Percentiles rank a stretch among this genome's conserved stretches.
Evolutionary conservation across 2,888 invertebrate genomes (phyloP).

Genomic region (Noctua janthina): DNA sequence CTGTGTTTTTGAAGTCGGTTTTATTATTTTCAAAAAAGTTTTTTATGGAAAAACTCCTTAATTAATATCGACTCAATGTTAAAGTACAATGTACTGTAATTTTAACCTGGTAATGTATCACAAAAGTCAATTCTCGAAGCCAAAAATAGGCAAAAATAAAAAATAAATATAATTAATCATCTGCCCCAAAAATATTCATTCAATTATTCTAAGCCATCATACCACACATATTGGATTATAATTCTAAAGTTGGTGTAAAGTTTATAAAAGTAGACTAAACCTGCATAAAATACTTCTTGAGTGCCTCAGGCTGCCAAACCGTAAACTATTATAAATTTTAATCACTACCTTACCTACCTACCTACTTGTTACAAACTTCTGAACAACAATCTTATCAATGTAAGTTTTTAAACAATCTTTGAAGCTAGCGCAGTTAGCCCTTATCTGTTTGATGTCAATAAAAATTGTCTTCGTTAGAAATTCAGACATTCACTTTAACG

Average conservation of each 20-base stretch:
- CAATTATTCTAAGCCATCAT: background rate
- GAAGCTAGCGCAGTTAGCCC: constrained; percentile 29
- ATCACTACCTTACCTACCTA: constrained; percentile 2
- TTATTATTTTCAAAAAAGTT: too few relatives aligned
- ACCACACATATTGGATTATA: background rate
- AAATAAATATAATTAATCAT: background rate
- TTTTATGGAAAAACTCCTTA: background rate
- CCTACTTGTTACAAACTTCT: constrained; percentile 32
- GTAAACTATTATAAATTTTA: constrained; percentile 41
- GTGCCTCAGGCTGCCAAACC: constrained; percentile 14
- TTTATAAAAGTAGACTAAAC: constrained; percentile 9
- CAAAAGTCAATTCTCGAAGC: background rate
- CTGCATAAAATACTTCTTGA: constrained; percentile 12
- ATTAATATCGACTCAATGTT: background rate
- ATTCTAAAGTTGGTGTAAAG: background rate
- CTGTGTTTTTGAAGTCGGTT: too few relatives aligned
- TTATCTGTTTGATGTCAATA: constrained; percentile 52
- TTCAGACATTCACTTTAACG: constrained; percentile 51
- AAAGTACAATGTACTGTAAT: background rate
- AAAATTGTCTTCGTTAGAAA: constrained; percentile 47
- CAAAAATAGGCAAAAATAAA: too few relatives aligned
- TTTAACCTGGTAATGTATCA: background rate
- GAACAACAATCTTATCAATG: constrained; percentile 44
- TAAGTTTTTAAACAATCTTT: constrained; percentile 48
- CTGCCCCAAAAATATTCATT: background rate